phyloP scores from a whole-genome alignment of 2,888 invertebrate species.

The Cosmia pyralina region DNA sequence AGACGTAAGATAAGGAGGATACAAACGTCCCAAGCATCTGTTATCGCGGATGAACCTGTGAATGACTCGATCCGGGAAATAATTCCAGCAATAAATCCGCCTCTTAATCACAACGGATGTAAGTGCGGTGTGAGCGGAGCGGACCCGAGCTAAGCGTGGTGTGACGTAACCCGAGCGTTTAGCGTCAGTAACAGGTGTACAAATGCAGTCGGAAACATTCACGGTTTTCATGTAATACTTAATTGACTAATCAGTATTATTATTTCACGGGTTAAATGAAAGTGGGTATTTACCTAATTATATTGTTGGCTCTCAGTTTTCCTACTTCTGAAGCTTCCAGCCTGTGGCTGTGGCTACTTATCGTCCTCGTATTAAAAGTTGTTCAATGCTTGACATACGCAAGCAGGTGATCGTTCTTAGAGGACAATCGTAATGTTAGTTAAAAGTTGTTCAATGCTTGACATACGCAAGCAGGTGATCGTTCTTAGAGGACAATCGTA shows the following conservation, averaged over 20 bases:
- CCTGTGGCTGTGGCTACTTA: too few species aligned
- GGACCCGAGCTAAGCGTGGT: background rate
- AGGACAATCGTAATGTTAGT: too few species aligned
- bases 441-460: too few species aligned
- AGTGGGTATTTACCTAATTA: too few species aligned
- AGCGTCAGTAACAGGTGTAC: slow-evolving; percentile 39
- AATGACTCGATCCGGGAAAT: slow-evolving; percentile 39
- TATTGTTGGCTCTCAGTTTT: background rate
- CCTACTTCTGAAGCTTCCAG: background rate
- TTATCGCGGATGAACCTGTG: slow-evolving; percentile 39
- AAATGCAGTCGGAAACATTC: slow-evolving; percentile 12
- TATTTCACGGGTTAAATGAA: background rate
- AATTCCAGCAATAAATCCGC: slow-evolving; percentile 37
- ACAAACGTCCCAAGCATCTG: slow-evolving; percentile 33
- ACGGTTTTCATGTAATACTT: background rate
- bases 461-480: too few species aligned
- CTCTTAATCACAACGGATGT: slow-evolving; percentile 35
- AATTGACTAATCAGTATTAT: background rate
- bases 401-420: too few species aligned
- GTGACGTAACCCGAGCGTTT: slow-evolving; percentile 1
- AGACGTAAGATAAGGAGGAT: slow-evolving; percentile 29
- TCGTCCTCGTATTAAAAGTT: too few species aligned
- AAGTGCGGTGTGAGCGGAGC: background rate
- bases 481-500: too few species aligned
- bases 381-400: too few species aligned